Conservation (phyloP, 2,888 invertebrate genomes). For the Pemphredon lugubris region DNA sequence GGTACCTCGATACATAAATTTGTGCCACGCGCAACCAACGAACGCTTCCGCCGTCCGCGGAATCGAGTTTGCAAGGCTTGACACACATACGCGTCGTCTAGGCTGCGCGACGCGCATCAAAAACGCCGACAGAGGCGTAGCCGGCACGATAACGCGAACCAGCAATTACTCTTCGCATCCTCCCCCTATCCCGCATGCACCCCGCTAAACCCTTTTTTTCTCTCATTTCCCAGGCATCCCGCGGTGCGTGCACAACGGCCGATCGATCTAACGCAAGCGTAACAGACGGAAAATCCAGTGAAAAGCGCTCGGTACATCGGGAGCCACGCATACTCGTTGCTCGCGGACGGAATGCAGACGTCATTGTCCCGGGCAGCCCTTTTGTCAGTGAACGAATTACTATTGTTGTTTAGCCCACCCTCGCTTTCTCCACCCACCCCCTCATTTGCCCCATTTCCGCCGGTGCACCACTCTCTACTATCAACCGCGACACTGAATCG, state of each 20-base stretch:
- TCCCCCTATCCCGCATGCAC: too few species aligned
- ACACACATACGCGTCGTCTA: too few species aligned
- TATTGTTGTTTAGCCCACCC: slow-evolving; percentile 68
- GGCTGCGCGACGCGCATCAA: slow-evolving; percentile 24
- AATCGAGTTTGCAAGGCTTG: too few species aligned
- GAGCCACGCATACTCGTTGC: slow-evolving; percentile 33
- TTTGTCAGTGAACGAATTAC: slow-evolving; percentile 75
- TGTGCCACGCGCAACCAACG: too few species aligned
- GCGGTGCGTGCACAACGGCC: slow-evolving; percentile 38
- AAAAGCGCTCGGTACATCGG: slow-evolving; percentile 54
- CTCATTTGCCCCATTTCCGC: not conserved
- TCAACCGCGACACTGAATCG: slow-evolving; percentile 20
- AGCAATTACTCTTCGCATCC: slow-evolving; percentile 47
- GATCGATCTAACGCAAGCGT: slow-evolving; percentile 61
- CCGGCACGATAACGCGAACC: slow-evolving; percentile 44
- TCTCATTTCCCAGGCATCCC: slow-evolving; percentile 29
- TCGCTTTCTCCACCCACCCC: slow-evolving; percentile 27
- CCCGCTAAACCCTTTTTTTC: too few species aligned
- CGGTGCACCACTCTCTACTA: not conserved
- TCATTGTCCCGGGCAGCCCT: slow-evolving; percentile 67
- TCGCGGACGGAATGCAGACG: slow-evolving; percentile 51
- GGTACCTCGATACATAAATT: too few species aligned
- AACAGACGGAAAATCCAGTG: slow-evolving; percentile 59
- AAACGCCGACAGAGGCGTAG: slow-evolving; percentile 32
- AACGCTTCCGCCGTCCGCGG: too few species aligned